A percentile compares a stretch with the other conserved stretches of the same genome.
Conservation (phyloP, 2,888 invertebrate species). For the Drosophila testacea region DNA sequence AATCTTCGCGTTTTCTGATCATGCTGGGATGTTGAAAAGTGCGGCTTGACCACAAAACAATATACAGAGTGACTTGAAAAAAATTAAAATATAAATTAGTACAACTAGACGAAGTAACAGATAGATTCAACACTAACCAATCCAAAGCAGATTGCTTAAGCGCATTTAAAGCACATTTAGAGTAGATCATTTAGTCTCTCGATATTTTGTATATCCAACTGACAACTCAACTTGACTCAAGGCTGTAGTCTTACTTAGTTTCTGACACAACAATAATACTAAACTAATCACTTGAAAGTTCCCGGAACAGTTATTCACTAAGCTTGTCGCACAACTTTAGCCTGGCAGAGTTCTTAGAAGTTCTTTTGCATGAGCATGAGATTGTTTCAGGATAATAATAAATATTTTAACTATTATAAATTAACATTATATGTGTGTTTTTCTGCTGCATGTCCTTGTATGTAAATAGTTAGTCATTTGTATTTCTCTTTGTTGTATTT, state of each 20-base stretch:
- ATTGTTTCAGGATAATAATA: background rate
- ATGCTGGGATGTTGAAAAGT: conserved; percentile 36
- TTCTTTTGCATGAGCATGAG: conserved; percentile 13
- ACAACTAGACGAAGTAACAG: background rate
- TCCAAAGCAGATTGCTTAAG: conserved; percentile 51
- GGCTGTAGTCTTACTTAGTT: conserved; percentile 19
- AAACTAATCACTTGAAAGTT: conserved; percentile 13
- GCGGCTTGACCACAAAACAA: conserved; percentile 27
- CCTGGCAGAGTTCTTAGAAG: background rate
- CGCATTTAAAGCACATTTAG: conserved; percentile 73
- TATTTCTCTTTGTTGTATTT: conserved; percentile 37
- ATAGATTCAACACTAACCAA: conserved; percentile 60
- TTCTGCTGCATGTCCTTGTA: conserved; percentile 45
- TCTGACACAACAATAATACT: background rate
- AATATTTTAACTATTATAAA: background rate
- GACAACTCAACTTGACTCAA: conserved; percentile 26
- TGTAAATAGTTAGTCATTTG: conserved; percentile 26
- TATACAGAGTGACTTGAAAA: conserved; percentile 45
- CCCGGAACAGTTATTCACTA: conserved; percentile 5
- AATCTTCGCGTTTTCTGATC: conserved; percentile 17
- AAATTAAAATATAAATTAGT: background rate
- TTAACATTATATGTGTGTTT: conserved; percentile 16
- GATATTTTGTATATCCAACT: background rate
- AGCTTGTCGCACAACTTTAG: conserved; percentile 6
- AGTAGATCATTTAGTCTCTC: conserved; percentile 32